These are phyloP conservation scores for Enchytraeus crypticus DNA, from an alignment of 2,888 invertebrate species.

Conservation along the genomic window DNA sequence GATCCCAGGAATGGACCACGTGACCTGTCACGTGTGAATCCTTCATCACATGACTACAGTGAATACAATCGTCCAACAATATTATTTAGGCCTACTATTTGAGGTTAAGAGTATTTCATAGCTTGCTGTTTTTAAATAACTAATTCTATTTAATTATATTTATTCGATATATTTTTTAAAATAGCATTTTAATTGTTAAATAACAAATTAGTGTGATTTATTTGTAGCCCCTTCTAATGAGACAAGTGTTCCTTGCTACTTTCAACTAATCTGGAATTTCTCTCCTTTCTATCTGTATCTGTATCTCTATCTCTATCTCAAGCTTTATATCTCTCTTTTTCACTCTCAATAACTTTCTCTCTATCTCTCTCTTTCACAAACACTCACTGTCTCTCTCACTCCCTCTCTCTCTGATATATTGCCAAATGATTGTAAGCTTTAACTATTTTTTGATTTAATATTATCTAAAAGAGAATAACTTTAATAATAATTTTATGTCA, in stretches of 20 bases:
- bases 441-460: background rate
- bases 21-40: conserved; percentile 48
- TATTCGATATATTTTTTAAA: no score
- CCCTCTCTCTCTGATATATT: background rate
- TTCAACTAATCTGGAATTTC: background rate
- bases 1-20: conserved; percentile 61
- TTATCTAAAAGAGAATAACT: background rate
- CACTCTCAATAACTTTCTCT: background rate
- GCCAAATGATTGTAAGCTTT: background rate
- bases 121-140: no score
- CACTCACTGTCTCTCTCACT: background rate
- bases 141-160: no score
- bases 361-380: background rate
- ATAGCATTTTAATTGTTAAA: no score
- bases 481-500: background rate
- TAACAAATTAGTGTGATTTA: no score
- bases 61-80: no score
- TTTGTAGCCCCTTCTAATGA: no score
- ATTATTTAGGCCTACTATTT: no score
- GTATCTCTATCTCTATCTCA: background rate
- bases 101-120: no score
- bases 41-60: conserved; percentile 37
- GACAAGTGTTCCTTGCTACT: background rate
- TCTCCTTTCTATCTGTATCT: background rate
- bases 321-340: background rate